Percentiles rank a stretch among this genome's conserved stretches.
phyloP scores from a whole-genome alignment of 1,140 invertebrate species.

The Hetaerina americana region DNA sequence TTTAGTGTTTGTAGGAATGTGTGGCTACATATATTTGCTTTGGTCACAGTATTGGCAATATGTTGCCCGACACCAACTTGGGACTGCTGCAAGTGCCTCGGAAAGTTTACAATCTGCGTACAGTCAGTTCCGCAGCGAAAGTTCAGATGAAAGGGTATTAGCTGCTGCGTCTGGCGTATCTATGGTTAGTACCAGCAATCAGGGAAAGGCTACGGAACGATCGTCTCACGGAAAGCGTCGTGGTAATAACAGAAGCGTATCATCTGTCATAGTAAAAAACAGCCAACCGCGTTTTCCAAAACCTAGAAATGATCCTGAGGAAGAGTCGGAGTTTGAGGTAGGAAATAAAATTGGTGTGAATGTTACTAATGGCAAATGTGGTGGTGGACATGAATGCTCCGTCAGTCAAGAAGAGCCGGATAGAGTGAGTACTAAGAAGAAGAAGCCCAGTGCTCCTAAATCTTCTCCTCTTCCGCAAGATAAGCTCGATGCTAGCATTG shows the following conservation, averaged over 20 bases:
- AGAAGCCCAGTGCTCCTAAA: conserved; percentile 27
- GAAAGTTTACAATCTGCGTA: neutral
- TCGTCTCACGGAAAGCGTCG: neutral
- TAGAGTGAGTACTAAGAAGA: conserved; percentile 34
- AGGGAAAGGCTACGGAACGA: neutral
- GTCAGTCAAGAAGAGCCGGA: conserved; percentile 27
- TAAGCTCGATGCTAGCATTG: conserved; percentile 24
- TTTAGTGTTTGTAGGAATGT: conserved; percentile 52
- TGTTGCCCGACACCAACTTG: conserved; percentile 30
- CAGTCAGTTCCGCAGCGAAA: neutral
- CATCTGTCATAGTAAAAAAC: conserved; percentile 21
- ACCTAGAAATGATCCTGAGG: conserved; percentile 15
- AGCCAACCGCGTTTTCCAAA: conserved; percentile 43
- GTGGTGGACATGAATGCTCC: neutral
- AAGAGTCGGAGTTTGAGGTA: neutral
- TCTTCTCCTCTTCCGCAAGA: conserved; percentile 14
- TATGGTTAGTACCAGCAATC: neutral
- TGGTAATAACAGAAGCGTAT: neutral
- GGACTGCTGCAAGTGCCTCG: neutral
- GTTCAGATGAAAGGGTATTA: neutral
- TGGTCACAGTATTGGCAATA: conserved; percentile 56
- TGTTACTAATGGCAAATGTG: neutral
- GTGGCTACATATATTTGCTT: conserved; percentile 52
- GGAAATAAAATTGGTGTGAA: neutral
- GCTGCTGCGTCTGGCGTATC: neutral